Evolutionary conservation across 2,113 vertebrate species (phyloP).

Genomic region (Grus americana): DNA sequence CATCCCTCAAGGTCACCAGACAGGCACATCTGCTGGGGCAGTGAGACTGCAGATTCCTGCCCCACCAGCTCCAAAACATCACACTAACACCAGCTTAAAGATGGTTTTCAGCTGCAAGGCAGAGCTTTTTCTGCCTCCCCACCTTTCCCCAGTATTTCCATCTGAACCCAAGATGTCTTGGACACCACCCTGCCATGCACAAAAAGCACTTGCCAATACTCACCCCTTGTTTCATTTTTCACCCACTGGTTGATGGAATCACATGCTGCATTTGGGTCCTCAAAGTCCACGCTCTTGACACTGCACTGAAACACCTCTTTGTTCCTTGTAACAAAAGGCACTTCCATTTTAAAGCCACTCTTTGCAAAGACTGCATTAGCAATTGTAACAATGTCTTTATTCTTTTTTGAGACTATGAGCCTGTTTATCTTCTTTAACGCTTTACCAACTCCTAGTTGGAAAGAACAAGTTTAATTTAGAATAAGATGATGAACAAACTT

Average conservation of each 20-base stretch:
- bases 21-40: not conserved
- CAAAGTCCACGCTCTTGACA: slow-evolving; percentile 81
- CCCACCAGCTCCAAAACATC: not conserved
- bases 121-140: not conserved
- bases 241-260: slow-evolving; percentile 91
- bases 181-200: not conserved
- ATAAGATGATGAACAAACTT: not conserved
- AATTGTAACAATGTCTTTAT: slow-evolving; percentile 87
- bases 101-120: not conserved
- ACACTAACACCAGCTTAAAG: not conserved
- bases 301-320: slow-evolving; percentile 89
- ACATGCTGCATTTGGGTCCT: slow-evolving; percentile 77
- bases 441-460: slow-evolving; percentile 85
- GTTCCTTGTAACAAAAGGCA: slow-evolving; percentile 83
- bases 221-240: slow-evolving; percentile 89
- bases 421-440: slow-evolving; percentile 92
- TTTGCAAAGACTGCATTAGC: slow-evolving; percentile 90
- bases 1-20: not conserved
- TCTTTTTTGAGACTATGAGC: slow-evolving; percentile 86
- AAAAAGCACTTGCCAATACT: not conserved
- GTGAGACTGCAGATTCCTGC: not conserved
- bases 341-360: slow-evolving; percentile 81
- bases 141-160: not conserved
- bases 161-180: not conserved
- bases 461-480: slow-evolving; percentile 40